Conservation (phyloP, 2,888 invertebrate genomes). For the Machimus rusticus region DNA sequence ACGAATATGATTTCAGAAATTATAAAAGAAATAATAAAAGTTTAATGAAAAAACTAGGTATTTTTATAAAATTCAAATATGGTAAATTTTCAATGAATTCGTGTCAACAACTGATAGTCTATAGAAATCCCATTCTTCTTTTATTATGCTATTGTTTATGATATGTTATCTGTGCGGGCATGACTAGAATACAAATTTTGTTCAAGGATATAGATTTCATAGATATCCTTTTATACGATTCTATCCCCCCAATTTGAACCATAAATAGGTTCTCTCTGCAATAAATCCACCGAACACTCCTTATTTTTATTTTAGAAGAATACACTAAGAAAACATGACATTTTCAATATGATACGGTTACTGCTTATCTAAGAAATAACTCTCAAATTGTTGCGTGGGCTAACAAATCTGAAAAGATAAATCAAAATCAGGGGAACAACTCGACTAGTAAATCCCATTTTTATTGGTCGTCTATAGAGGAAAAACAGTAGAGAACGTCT, state of each 20-base stretch:
- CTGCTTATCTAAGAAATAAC: neutral
- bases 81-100: neutral
- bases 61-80: too few relatives aligned
- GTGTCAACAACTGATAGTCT: neutral
- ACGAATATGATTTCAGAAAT: too few relatives aligned
- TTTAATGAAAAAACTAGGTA: too few relatives aligned
- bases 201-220: neutral
- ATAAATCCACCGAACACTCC: neutral
- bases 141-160: neutral
- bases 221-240: neutral
- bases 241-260: neutral
- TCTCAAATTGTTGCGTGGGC: neutral
- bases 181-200: neutral
- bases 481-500: neutral
- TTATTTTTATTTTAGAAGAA: neutral
- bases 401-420: neutral
- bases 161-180: neutral
- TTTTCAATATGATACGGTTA: neutral
- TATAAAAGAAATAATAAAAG: too few relatives aligned
- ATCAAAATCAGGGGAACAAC: neutral
- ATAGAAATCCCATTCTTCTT: neutral
- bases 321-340: neutral
- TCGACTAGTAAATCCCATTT: neutral
- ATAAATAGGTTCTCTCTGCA: neutral
- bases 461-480: neutral